Evolutionary conservation across 1,140 invertebrate species (phyloP), one percentile per base, ranked within the genome.

Genomic region (Diprion similis): DNA sequence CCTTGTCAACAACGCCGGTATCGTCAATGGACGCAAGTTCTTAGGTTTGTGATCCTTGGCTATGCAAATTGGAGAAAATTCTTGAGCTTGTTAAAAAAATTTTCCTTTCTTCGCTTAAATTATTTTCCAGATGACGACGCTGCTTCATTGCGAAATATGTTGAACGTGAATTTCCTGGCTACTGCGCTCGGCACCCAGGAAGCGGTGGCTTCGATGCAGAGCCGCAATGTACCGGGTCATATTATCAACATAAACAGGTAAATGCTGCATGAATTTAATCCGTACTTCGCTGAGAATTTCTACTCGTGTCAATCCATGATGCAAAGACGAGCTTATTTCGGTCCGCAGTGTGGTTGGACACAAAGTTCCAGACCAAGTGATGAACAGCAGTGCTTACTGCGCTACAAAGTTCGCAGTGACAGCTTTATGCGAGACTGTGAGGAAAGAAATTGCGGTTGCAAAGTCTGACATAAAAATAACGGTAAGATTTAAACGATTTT

Each of bases 161-260:
- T 92, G 77, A 89, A 94, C 68, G 90, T 92, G 0, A 96, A 95
- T 82, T 88, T 94, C 0, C 82, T 94, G 68, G 93, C 89, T 0
- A 81, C 93, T 0, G 87, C 90, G n/a, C 89, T 94, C 74, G 94
- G 93, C 73, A 91, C 92, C 0, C 86, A 91, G 66, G 90, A 92
- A 77, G 91, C 92, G 0, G 85, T 94, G 9, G 88, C 90, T 18
- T 91, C 90, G 0, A 95, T 95, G 93, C 88, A 82, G 65, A 89
- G 90, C 75, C 87, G 89, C 2, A 86, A 87, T 1, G 88, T 91
- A n/a, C 87, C 92, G 78, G 94, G 93, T 0, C 92, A 94, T 75
- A 90, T 95, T 24, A 88, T 95, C 45, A 89, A 93, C 69, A 89
- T 95, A 2, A 93, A 92, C 82, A 94, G 91, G 91, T 91, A 73